Evolutionary conservation across 2,113 vertebrate species (phyloP).

Genomic region (Pimephales promelas): DNA sequence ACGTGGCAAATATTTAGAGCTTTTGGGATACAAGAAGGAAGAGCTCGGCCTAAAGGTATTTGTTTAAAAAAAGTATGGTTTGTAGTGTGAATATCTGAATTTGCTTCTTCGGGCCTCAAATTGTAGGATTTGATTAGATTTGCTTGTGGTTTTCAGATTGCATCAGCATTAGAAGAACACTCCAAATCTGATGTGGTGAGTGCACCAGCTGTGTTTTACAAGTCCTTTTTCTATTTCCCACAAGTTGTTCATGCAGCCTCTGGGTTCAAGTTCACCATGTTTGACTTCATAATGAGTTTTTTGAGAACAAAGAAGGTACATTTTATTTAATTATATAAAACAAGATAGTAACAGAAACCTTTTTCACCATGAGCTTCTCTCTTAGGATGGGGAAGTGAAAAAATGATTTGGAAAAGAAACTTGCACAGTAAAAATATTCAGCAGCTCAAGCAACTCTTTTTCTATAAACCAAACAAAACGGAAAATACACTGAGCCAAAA

Average conservation of each 20-base stretch:
- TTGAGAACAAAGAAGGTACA: background rate
- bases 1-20: conserved; percentile 89
- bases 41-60: conserved; percentile 88
- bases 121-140: background rate
- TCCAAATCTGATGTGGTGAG: conserved; percentile 75
- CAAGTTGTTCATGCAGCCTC: background rate
- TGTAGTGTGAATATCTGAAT: background rate
- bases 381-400: background rate
- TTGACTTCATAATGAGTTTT: background rate
- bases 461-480: background rate
- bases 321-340: background rate
- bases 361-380: background rate
- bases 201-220: background rate
- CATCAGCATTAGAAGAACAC: conserved; percentile 78
- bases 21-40: conserved; percentile 91
- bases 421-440: background rate
- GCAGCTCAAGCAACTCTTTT: background rate
- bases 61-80: background rate
- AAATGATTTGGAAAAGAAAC: background rate
- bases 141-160: conserved; percentile 75
- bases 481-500: background rate
- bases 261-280: background rate
- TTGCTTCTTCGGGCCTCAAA: background rate
- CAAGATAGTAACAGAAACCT: background rate
- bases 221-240: too few relatives aligned